A percentile compares a stretch with the other conserved stretches of the same genome.
Conservation (phyloP, 2,113 vertebrate genomes). For the Perognathus longimembris region DNA sequence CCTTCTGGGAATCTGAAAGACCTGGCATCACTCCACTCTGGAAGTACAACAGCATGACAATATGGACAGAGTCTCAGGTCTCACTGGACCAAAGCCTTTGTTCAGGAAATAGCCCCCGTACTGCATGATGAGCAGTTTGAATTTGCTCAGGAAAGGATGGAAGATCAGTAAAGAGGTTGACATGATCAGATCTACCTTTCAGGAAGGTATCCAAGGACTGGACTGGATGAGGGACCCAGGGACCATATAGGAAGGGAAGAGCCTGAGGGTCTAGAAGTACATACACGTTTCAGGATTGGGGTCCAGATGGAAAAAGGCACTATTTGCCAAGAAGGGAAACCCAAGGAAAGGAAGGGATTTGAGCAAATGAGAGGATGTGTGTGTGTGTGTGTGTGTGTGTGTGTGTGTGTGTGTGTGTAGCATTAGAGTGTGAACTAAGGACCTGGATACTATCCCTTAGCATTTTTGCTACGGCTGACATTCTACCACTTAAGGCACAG, state of each 20-base stretch:
- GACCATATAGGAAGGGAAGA: fast-evolving
- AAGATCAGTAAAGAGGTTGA: neutral
- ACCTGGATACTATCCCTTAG: too few species aligned
- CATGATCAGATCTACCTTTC: neutral
- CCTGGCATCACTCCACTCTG: neutral
- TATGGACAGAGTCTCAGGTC: too few species aligned
- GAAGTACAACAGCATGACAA: neutral
- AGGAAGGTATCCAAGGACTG: neutral
- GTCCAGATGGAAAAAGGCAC: neutral
- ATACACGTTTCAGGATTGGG: neutral
- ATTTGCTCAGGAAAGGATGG: neutral
- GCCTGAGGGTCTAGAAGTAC: neutral
- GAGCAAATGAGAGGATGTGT: too few species aligned
- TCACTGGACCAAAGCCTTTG: neutral
- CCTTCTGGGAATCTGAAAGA: neutral
- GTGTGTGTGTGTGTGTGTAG: too few species aligned
- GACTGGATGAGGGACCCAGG: neutral
- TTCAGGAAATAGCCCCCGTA: neutral
- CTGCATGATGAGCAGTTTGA: neutral
- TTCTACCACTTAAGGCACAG: too few species aligned
- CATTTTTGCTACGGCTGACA: too few species aligned
- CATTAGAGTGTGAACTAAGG: too few species aligned
- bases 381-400: too few species aligned
- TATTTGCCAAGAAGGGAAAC: neutral
- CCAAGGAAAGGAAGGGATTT: neutral